Evolutionary conservation across 2,888 invertebrate genomes (phyloP), one percentile per base, ranked within the genome.

Genomic region (Tenthredo livida): DNA sequence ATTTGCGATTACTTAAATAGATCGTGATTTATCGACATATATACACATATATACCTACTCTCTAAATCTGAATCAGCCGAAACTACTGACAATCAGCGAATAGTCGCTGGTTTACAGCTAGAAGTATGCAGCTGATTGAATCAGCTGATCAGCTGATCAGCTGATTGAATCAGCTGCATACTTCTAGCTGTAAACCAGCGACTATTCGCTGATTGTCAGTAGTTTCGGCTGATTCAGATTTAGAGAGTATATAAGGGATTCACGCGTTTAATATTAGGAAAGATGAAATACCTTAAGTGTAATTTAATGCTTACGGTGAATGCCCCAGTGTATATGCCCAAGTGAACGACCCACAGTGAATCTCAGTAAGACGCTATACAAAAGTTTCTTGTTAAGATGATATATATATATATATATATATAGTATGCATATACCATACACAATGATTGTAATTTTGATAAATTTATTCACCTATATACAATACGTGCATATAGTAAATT

Each of bases 1-100:
- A 37, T 61, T 80, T 61, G 37, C 80, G 80, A 80, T 80, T 80
- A 80, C 61, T 78, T 78, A 78, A 75, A 80, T 80, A 61, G 61
- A 80, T 80, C 80, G 80, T 80, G 80, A 80, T 80, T 78, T 37
- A 78, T 78, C 54, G 33, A 37, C 33, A 58, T 54, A n/a, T 58
- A 21, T 21, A 25, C 10, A 47, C 25, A 70, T 77, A 77, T 50
- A 29, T n/a, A n/a, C n/a, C n/a, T n/a, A n/a, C n/a, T n/a, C n/a
- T n/a, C n/a, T n/a, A n/a, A n/a, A n/a, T n/a, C n/a, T n/a, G n/a
- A n/a, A n/a, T n/a, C n/a, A n/a, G n/a, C n/a, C n/a, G n/a, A n/a
- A n/a, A n/a, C n/a, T n/a, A n/a, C n/a, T n/a, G n/a, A n/a, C n/a
- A n/a, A n/a, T n/a, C n/a, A n/a, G n/a, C n/a, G n/a, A n/a, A n/a